phyloP scores from a whole-genome alignment of 2,113 vertebrate species.

The Sula dactylatra region DNA sequence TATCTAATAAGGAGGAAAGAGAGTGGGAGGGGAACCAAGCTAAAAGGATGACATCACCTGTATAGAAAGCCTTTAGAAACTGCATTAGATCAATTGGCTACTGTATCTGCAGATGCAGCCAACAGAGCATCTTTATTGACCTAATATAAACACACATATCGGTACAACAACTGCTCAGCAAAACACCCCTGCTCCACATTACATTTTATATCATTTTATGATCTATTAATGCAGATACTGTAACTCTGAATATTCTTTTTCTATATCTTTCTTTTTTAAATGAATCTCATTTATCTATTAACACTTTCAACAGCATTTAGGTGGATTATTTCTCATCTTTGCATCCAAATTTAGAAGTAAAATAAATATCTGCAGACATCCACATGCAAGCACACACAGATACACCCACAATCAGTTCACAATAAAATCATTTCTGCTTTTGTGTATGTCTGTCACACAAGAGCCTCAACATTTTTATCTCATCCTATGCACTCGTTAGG shows the following conservation, averaged over 20 bases:
- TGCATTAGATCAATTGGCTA: slow-evolving; percentile 96
- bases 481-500: neutral
- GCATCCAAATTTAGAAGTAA: slow-evolving; percentile 10
- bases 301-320: neutral
- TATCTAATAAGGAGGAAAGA: slow-evolving; percentile 88
- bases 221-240: neutral
- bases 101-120: slow-evolving; percentile 83
- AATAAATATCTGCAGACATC: slow-evolving; percentile 13
- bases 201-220: neutral
- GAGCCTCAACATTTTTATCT: neutral
- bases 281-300: neutral
- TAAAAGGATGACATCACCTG: slow-evolving; percentile 90
- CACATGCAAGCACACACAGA: neutral
- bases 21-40: slow-evolving; percentile 88
- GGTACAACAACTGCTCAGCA: slow-evolving; percentile 51
- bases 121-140: slow-evolving; percentile 86
- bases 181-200: slow-evolving; percentile 13
- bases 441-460: neutral
- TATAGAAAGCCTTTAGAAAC: slow-evolving; percentile 83
- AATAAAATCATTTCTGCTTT: slow-evolving; percentile 1
- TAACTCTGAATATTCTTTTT: neutral
- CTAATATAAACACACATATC: slow-evolving; percentile 53
- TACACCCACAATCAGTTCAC: neutral
- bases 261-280: neutral
- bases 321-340: slow-evolving; percentile 12